phyloP scores from a whole-genome alignment of 2,888 invertebrate genomes.

The Alviniconcha strummeri region DNA sequence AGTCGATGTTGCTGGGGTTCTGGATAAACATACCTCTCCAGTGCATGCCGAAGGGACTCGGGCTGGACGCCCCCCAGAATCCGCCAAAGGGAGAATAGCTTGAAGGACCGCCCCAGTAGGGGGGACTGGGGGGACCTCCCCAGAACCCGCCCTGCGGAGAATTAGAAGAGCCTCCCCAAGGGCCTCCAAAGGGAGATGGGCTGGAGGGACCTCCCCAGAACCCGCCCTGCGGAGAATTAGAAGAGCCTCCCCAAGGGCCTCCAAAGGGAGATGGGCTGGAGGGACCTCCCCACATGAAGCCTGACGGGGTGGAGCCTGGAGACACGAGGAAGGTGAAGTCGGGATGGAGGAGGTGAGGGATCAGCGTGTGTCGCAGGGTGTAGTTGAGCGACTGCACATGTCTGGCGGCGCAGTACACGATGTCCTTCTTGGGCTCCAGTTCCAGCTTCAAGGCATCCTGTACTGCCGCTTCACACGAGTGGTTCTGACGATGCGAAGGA shows the following conservation, averaged over 20 bases:
- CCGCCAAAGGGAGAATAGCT: too few relatives aligned
- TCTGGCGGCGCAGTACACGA: constrained; percentile 19
- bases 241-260: neutral
- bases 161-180: neutral
- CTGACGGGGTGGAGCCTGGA: neutral
- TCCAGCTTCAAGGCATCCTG: constrained; percentile 7
- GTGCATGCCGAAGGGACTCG: too few relatives aligned
- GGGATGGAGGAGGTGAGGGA: constrained; percentile 9
- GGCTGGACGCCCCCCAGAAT: too few relatives aligned
- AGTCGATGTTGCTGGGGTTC: too few relatives aligned
- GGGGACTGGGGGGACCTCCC: neutral
- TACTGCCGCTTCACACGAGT: constrained; percentile 13
- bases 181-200: neutral
- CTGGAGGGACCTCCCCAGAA: neutral
- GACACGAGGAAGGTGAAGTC: constrained; percentile 4
- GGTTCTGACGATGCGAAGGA: constrained; percentile 2
- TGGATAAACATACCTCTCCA: too few relatives aligned
- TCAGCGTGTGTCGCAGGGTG: neutral
- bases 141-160: neutral
- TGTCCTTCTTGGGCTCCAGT: constrained; percentile 9
- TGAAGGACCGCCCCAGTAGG: constrained; percentile 3
- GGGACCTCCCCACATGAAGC: neutral
- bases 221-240: neutral
- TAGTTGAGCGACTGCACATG: constrained; percentile 1
- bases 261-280: neutral